Base-by-base conservation (phyloP, 1,140 invertebrate genomes). In the Caenorhabditis briggsae region DNA sequence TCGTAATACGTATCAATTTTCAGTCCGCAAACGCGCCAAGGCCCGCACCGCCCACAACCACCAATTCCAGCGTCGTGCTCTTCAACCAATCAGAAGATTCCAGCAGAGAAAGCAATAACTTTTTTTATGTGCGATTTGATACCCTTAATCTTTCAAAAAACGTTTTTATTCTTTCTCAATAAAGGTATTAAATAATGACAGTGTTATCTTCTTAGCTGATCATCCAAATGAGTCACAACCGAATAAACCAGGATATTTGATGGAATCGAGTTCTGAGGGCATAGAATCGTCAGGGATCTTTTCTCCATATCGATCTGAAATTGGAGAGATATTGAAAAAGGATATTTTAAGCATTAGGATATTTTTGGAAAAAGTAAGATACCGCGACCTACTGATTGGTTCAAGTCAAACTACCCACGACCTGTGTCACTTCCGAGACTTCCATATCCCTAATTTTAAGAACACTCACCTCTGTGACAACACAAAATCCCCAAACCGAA, bases 161-260 rank as follows among this genome's bases (percentile, higher is more conserved):
- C 50, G 16, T 14, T 53, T 33, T 33, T 33, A 33, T 33, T 33
- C 33, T 2, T 33, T 33, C 3, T 33, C 3, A 33, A 33, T 33
- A 33, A 33, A 33, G 33, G 1, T 3, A 58, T 58, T n/a, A 58
- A 18, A 58, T 58, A 18, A 58, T 58, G 16, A 1, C 0, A 14
- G 14, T 18, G 16, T 70, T 70, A 70, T 18, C 64, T 41, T 43
- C 53, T n/a, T 2, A 84, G 1, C 53, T 82, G 65, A 43, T 87
- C 86, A 55, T 87, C 86, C 8, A 87, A 23, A 61, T 74, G 85
- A 6, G 48, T 78, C 25, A 87, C 55, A 25, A 56, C 53, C 5
- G 86, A 70, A 14, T 20, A 70, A 25, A 87, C 56, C n/a, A 87
- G 82, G n/a, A 87, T 23, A 74, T 87, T 87, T 5, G 84, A 64